phyloP scores from a whole-genome alignment of 2,888 invertebrate species.

The Biston betularia region DNA sequence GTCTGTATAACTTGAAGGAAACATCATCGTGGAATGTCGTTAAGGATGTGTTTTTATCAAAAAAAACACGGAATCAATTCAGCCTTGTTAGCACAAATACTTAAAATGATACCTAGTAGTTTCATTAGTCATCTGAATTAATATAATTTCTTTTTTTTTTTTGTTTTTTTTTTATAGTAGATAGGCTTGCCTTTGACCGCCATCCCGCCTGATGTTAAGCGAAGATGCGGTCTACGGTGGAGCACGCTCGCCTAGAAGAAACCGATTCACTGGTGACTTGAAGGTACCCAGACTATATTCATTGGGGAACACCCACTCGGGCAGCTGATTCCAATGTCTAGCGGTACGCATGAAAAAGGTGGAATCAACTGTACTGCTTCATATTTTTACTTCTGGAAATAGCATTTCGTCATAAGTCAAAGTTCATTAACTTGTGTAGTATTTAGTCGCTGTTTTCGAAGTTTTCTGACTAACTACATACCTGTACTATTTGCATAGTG shows the following conservation, averaged over 20 bases:
- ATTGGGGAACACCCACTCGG: too few relatives aligned
- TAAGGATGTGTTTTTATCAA: conserved; percentile 37
- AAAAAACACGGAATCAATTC: conserved; percentile 36
- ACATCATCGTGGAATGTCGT: conserved; percentile 35
- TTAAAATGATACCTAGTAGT: not conserved
- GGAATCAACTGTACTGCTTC: conserved; percentile 6
- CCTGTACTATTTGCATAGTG: too few relatives aligned
- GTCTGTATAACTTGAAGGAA: conserved; percentile 26
- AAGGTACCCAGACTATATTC: too few relatives aligned
- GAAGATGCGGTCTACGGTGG: too few relatives aligned
- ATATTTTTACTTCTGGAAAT: conserved; percentile 6
- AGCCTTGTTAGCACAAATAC: conserved; percentile 29
- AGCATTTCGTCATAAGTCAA: conserved; percentile 15
- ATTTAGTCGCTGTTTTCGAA: conserved; percentile 8
- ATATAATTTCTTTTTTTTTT: not conserved
- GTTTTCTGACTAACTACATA: conserved; percentile 1
- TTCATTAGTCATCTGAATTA: conserved; percentile 2
- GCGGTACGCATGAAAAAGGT: too few relatives aligned
- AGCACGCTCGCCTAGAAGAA: too few relatives aligned
- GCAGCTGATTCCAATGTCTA: too few relatives aligned
- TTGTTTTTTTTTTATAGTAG: not conserved
- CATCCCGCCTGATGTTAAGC: too few relatives aligned
- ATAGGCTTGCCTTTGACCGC: too few relatives aligned
- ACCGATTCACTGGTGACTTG: too few relatives aligned
- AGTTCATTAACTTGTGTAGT: conserved; percentile 30